These are phyloP conservation scores for Sardinella longiceps DNA, from an alignment of 2,797 vertebrate species.

Conservation along the genomic window DNA sequence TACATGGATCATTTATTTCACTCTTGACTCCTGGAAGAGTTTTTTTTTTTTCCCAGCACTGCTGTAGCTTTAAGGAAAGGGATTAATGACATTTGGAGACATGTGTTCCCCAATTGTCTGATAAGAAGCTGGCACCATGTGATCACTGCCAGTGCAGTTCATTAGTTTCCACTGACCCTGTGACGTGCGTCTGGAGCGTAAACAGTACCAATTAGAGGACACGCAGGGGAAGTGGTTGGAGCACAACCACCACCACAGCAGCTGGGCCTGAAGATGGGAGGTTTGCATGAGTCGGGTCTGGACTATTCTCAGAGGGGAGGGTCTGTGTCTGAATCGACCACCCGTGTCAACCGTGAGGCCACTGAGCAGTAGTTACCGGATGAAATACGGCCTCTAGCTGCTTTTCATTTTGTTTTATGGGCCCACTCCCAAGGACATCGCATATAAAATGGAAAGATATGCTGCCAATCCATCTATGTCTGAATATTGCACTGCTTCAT, in stretches of 20 bases:
- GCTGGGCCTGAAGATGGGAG: not conserved
- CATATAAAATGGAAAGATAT: not conserved
- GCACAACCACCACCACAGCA: not conserved
- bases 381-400: not conserved
- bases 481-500: not conserved
- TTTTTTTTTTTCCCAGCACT: not conserved
- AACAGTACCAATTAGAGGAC: constrained; percentile 24
- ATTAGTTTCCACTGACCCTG: constrained; percentile 9
- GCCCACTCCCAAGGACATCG: not conserved
- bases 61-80: constrained; percentile 17
- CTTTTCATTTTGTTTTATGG: constrained; percentile 22
- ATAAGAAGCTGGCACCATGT: constrained; percentile 1
- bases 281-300: not conserved
- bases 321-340: not conserved
- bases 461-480: not conserved
- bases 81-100: constrained; percentile 7
- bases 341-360: not conserved
- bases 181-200: not conserved
- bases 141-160: not conserved
- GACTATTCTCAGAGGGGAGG: not conserved
- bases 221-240: not conserved
- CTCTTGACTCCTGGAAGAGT: not conserved
- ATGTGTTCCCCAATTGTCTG: not conserved
- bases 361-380: not conserved
- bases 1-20: not conserved